Conservation (phyloP, 2,113 vertebrate genomes). For the Melierax canorus region DNA sequence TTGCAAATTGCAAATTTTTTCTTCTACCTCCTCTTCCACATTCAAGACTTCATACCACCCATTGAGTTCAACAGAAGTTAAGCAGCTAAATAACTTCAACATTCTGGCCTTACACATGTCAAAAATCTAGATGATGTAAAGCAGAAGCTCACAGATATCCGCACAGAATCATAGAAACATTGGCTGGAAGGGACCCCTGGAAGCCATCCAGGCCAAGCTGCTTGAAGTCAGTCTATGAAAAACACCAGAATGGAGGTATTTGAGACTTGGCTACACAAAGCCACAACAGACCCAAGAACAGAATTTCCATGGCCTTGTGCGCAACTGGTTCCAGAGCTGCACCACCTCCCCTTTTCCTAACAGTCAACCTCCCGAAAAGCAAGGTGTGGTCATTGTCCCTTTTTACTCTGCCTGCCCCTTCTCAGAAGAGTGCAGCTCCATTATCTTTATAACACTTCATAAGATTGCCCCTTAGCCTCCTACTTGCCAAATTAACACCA, state of each 20-base stretch:
- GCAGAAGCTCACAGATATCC: background rate
- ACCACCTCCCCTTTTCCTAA: background rate
- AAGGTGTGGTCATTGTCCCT: background rate
- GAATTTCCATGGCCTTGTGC: background rate
- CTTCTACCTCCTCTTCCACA: background rate
- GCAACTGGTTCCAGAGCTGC: background rate
- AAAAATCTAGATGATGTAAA: background rate
- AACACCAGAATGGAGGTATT: background rate
- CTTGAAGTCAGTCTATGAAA: background rate
- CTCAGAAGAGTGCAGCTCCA: background rate
- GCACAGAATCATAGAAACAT: background rate
- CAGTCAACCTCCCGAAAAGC: accelerated
- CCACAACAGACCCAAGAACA: background rate
- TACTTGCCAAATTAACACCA: background rate
- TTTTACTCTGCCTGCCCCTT: background rate
- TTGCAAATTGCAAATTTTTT: background rate
- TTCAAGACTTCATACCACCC: background rate
- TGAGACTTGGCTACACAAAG: background rate
- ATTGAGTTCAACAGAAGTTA: background rate
- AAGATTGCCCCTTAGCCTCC: background rate
- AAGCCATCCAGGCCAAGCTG: background rate
- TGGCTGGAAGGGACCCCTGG: background rate
- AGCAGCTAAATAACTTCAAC: background rate
- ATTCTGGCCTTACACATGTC: background rate
- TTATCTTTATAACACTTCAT: background rate